Evolutionary conservation across 2,113 vertebrate species (phyloP).

Genomic region (Argyrosomus japonicus): DNA sequence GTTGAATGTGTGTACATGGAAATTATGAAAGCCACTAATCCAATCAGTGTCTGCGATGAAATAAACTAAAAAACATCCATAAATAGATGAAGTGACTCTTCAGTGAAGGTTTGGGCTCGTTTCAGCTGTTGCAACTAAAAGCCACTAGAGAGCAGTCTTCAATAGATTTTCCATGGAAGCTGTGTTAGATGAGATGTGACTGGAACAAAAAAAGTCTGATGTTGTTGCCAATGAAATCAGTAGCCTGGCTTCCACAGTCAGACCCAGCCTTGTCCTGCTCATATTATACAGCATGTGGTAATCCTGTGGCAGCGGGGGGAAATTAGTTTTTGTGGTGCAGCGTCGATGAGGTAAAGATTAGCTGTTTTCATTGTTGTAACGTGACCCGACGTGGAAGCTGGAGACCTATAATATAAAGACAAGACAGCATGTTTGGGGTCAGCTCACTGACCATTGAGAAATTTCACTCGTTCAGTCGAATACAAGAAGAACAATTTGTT

Average conservation of each 20-base stretch:
- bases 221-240: conserved; percentile 71
- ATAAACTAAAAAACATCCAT: background rate
- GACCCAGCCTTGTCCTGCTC: conserved; percentile 44
- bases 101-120: background rate
- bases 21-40: conserved; percentile 45
- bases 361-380: conserved; percentile 69
- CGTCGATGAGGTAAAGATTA: conserved; percentile 60
- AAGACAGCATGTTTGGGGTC: conserved; percentile 48
- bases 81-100: background rate
- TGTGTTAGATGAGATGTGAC: conserved; percentile 41
- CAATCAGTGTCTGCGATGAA: conserved; percentile 6
- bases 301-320: conserved; percentile 60
- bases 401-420: conserved; percentile 38
- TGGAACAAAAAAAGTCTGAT: conserved; percentile 46
- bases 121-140: conserved; percentile 63
- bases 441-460: conserved; percentile 31
- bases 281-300: conserved; percentile 61
- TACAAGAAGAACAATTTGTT: conserved; percentile 33
- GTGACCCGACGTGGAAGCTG: conserved; percentile 55
- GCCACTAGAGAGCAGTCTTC: conserved; percentile 79
- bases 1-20: background rate
- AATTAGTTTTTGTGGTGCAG: conserved; percentile 60
- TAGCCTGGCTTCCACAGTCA: conserved; percentile 50
- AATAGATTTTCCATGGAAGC: conserved; percentile 65
- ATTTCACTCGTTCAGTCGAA: conserved; percentile 1